Base-by-base conservation (phyloP, 2,888 invertebrate species). In the Agrochola lota region DNA sequence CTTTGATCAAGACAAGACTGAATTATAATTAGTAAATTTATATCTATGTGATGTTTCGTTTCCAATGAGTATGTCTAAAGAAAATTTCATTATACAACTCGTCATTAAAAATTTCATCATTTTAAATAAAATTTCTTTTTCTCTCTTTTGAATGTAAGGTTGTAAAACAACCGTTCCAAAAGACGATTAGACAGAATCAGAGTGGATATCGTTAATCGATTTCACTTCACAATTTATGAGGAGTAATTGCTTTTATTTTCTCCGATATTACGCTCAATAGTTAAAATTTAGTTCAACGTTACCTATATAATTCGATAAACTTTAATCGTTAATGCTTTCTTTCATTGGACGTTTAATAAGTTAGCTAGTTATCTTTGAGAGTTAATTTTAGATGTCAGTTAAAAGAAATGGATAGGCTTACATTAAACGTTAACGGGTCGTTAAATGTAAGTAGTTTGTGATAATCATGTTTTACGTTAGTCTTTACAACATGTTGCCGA, bases 151-250 rank as follows among this genome's bases (percentile, higher is more conserved):
- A 62, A 17, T 49, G 8, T 40, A 46, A 70, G 66, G 62, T 62
- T 71, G 30, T 74, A 66, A 70, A 75, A 74, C n/a, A 71, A 49
- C 62, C n/a, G 40, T 57, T 71, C 84, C 62, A 63, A 43, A 69
- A 71, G 26, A 64, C 46, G 35, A 64, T 71, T 73, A 64, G 49
- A 78, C 35, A 43, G 17, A 80, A 77, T 84, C 64, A 71, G 64
- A 78, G 70, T 75, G 35, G 64, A 77, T 78, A 72, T 74, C 62
- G 46, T 77, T 62, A 69, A 23, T 72, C 72, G 89, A 89, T 88
- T 88, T 88, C 89, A 81, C 88, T 85, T 83, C 26, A 84, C 71
- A 86, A 79, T 87, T 87, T 83, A 87, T 67, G 71, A 80, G 64
- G 52, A 70, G 66, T 86, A 87, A 87, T 84, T 85, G 84, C 70